These are phyloP conservation scores for Perca flavescens DNA, from an alignment of 2,113 vertebrate genomes.

Conservation along the genomic window DNA sequence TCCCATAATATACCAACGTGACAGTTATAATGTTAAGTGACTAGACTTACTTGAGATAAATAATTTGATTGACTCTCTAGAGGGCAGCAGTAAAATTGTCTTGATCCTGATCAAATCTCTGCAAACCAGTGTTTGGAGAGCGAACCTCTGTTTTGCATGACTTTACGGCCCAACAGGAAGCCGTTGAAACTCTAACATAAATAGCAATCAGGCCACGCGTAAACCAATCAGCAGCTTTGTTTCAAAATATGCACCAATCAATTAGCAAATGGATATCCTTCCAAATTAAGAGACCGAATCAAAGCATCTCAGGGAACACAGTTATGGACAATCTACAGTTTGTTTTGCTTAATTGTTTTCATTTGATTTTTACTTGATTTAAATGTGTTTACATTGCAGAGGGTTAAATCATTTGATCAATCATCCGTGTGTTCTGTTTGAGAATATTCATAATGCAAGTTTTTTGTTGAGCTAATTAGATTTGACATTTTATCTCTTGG, in stretches of 20 bases:
- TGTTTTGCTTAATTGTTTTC: conserved; percentile 69
- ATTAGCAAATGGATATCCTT: conserved; percentile 82
- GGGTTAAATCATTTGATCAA: conserved; percentile 46
- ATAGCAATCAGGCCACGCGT: conserved; percentile 81
- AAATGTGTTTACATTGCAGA: conserved; percentile 45
- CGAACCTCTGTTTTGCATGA: conserved; percentile 51
- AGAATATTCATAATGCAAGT: background rate
- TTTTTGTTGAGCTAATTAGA: conserved; percentile 21
- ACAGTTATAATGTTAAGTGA: conserved; percentile 20
- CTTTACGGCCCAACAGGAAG: conserved; percentile 74
- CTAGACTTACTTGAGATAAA: conserved; percentile 22
- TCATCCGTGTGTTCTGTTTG: background rate
- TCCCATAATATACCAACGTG: background rate
- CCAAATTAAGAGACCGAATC: conserved; percentile 74
- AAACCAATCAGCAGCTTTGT: conserved; percentile 82
- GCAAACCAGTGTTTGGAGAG: conserved; percentile 44
- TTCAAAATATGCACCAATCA: conserved; percentile 77
- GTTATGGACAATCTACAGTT: conserved; percentile 74
- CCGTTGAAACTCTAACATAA: conserved; percentile 79
- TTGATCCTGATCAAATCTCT: conserved; percentile 50
- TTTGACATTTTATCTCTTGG: background rate
- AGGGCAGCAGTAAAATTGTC: conserved; percentile 37
- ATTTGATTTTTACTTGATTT: conserved; percentile 43
- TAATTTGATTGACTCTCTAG: conserved; percentile 34
- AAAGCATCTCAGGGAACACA: conserved; percentile 67